Evolutionary conservation across 1,140 invertebrate genomes (phyloP), one percentile per base, ranked within the genome.

Genomic region (Babylonia areolata): DNA sequence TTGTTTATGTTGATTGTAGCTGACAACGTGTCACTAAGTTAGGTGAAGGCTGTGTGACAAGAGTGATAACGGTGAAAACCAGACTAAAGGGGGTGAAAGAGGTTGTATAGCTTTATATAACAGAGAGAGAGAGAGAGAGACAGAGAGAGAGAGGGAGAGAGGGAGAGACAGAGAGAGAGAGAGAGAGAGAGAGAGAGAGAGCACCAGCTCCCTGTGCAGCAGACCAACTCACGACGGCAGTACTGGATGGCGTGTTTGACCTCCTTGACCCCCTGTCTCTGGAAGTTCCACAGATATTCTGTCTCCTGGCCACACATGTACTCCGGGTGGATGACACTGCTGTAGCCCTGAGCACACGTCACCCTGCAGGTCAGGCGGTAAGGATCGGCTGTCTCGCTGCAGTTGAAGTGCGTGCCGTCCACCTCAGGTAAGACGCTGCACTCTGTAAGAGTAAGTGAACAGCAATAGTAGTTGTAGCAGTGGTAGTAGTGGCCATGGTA

Each of bases 231-330:
- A 75, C 71, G n/a, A 3, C 9, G 11, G 33, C 71, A 75, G n/a
- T 11, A 35, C 11, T 23, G 71, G 33, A 75, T 35, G 33, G 11
- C 3, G 31, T 75, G 33, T 35, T 75, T 35, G 3, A 31, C 31
- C 6, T 11, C 20, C 2, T 31, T 5, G 33, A 3, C 31, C 6
- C 5, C 71, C 6, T 75, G 5, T 35, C 71, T 75, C 33, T 75
- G n/a, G 35, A 75, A 75, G 71, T 75, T 79, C 77, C 77, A 79
- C 39, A 40, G 17, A 33, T 79, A 46, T 5, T 28, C 39, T 17
- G 81, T 83, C 3, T 73, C 58, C 81, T 83, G n/a, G 12, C 69
- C 69, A 42, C 81, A 83, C 17, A 58, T 83, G 58, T 83, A 83
- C 20, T 40, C n/a, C 12, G 40, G 9, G 64, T 11, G 42, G 51